Conservation (phyloP, 1,140 invertebrate genomes). For the Ruditapes philippinarum region DNA sequence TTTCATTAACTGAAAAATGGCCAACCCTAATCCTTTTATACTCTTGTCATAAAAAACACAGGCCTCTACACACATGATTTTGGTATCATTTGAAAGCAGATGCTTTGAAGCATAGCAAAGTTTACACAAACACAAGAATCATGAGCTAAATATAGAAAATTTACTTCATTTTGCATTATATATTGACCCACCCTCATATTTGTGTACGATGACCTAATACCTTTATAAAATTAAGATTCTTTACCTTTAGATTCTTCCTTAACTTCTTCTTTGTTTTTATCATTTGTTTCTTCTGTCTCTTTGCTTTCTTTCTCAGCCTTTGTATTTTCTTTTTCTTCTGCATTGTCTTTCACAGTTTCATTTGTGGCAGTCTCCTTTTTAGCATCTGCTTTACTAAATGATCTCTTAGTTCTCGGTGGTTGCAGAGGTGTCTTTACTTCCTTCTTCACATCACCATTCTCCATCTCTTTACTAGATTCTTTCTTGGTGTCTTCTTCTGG, state of each 20-base stretch:
- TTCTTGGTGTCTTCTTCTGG: not conserved
- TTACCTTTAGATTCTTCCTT: slow-evolving; percentile 12
- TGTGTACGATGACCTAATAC: too few species aligned
- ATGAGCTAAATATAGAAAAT: too few species aligned
- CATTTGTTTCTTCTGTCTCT: not conserved
- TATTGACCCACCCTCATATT: too few species aligned
- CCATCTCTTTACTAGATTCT: not conserved
- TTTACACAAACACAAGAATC: too few species aligned
- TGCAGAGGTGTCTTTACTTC: slow-evolving; percentile 24
- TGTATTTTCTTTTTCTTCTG: slow-evolving; percentile 1
- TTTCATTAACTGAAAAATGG: too few species aligned
- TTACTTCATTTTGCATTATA: too few species aligned
- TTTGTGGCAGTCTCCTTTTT: not conserved
- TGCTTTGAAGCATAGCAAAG: too few species aligned
- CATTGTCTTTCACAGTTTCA: not conserved
- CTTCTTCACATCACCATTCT: slow-evolving; percentile 10
- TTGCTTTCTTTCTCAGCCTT: not conserved
- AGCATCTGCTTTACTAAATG: slow-evolving; percentile 1
- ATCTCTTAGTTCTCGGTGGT: not conserved
- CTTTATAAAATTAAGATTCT: too few species aligned
- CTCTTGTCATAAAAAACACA: too few species aligned
- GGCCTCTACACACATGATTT: too few species aligned
- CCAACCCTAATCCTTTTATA: too few species aligned
- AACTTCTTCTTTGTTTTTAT: not conserved
- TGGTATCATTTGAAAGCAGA: too few species aligned